Percentiles rank a stretch among this genome's conserved stretches.
phyloP scores from a whole-genome alignment of 2,797 vertebrate genomes.

The Thunnus albacares region DNA sequence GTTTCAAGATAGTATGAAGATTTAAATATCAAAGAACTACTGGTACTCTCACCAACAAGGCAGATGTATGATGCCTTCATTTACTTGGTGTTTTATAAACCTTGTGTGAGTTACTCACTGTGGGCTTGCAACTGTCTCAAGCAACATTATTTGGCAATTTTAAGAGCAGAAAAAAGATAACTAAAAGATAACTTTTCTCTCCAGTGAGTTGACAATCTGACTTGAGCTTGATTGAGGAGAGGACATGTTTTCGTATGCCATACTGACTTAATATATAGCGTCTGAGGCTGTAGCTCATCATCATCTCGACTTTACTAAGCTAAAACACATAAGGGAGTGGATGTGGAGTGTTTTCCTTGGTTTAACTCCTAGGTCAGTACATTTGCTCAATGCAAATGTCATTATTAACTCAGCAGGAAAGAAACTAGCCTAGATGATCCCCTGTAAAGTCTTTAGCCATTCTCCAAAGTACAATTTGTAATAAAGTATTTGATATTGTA shows the following conservation, averaged over 20 bases:
- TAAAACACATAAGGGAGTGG: constrained; percentile 90
- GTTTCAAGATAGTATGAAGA: no score
- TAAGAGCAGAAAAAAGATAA: no score
- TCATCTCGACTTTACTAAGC: constrained; percentile 80
- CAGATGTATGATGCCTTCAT: no score
- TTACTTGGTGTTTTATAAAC: no score
- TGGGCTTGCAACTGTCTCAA: no score
- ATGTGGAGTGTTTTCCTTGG: constrained; percentile 81
- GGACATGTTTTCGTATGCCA: constrained; percentile 56
- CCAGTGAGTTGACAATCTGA: constrained; percentile 16
- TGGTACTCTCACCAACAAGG: no score
- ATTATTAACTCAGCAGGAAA: constrained; percentile 73
- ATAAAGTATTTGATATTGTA: constrained; percentile 37
- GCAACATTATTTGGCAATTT: no score
- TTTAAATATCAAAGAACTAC: no score
- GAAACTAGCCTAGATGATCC: constrained; percentile 50
- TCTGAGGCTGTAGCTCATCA: constrained; percentile 81
- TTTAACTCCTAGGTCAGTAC: constrained; percentile 69
- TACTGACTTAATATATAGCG: constrained; percentile 45
- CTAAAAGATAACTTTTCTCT: no score
- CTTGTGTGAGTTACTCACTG: no score
- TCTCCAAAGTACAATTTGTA: constrained; percentile 26
- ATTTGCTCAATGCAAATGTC: constrained; percentile 57
- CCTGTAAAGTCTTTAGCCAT: constrained; percentile 39
- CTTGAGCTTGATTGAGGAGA: constrained; percentile 26